Conservation (phyloP, 2,797 vertebrate genomes). For the Ara ararauna region DNA sequence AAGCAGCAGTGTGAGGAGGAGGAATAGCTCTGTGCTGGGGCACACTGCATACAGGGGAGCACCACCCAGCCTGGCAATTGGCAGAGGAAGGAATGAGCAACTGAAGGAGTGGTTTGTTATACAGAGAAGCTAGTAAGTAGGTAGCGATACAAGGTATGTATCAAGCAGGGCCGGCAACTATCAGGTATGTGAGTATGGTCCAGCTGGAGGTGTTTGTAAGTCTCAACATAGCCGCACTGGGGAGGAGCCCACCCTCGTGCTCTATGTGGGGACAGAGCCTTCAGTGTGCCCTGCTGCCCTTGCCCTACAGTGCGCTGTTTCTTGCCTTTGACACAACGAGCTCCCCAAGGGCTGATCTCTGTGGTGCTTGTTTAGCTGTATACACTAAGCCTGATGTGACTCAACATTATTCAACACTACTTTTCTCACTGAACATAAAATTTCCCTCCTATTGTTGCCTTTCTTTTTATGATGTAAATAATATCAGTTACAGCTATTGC, state of each 20-base stretch:
- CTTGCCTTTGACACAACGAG: background rate
- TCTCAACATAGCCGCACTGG: accelerated
- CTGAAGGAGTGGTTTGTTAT: background rate
- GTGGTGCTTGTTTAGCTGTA: background rate
- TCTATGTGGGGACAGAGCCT: accelerated
- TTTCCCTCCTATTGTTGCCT: background rate
- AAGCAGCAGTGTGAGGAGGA: background rate
- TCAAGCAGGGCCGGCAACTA: background rate
- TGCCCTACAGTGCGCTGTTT: background rate
- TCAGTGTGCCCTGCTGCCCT: accelerated
- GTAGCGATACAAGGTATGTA: background rate
- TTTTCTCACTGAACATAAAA: background rate
- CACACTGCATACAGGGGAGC: background rate
- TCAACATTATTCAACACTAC: background rate
- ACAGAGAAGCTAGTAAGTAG: background rate
- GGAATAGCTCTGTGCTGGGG: background rate
- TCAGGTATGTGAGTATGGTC: background rate
- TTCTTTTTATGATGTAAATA: slow-evolving; percentile 16
- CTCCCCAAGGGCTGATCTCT: background rate
- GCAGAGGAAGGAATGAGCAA: background rate
- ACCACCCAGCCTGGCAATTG: background rate
- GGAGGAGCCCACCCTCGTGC: background rate
- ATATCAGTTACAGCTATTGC: background rate
- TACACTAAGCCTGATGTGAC: background rate
- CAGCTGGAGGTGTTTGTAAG: background rate